A percentile compares a stretch with the other conserved stretches of the same genome.
These are phyloP conservation scores for Corydoras sp. DNA, from an alignment of 2,113 vertebrate genomes.

Conservation along the genomic window DNA sequence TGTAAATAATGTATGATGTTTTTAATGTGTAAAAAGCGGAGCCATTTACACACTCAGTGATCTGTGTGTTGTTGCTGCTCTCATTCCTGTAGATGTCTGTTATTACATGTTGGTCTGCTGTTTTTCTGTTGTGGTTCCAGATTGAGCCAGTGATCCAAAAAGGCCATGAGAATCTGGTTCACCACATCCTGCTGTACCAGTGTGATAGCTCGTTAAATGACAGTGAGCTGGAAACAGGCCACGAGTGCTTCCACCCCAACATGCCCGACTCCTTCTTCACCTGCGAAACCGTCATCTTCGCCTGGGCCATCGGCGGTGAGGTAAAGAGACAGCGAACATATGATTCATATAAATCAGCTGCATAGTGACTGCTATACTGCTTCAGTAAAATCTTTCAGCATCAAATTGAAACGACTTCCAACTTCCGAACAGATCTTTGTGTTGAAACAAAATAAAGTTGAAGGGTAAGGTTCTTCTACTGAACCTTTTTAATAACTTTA, in stretches of 20 bases:
- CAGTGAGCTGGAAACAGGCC: slow-evolving; percentile 66
- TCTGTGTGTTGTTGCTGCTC: not conserved
- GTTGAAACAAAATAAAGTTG: too few species aligned
- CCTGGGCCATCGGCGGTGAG: slow-evolving; percentile 86
- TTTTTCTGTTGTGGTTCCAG: slow-evolving; percentile 50
- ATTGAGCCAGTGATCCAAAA: slow-evolving; percentile 77
- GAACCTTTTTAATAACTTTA: too few species aligned
- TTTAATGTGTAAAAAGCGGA: too few species aligned
- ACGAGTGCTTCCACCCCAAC: slow-evolving; percentile 83
- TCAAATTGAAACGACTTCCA: too few species aligned
- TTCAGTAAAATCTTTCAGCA: too few species aligned
- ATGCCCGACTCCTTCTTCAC: slow-evolving; percentile 81
- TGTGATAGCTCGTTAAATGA: slow-evolving; percentile 73
- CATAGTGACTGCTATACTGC: too few species aligned
- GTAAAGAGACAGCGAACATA: slow-evolving; percentile 46
- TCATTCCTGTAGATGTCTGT: not conserved
- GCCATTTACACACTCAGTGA: too few species aligned
- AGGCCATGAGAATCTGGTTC: slow-evolving; percentile 76
- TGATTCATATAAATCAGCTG: not conserved
- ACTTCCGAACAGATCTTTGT: too few species aligned
- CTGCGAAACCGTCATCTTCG: slow-evolving; percentile 78
- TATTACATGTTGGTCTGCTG: not conserved
- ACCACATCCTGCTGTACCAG: slow-evolving; percentile 82
- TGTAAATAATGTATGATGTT: too few species aligned
- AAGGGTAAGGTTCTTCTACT: too few species aligned